Base-by-base conservation (phyloP, 2,113 vertebrate genomes). In the Sylvietta virens region DNA sequence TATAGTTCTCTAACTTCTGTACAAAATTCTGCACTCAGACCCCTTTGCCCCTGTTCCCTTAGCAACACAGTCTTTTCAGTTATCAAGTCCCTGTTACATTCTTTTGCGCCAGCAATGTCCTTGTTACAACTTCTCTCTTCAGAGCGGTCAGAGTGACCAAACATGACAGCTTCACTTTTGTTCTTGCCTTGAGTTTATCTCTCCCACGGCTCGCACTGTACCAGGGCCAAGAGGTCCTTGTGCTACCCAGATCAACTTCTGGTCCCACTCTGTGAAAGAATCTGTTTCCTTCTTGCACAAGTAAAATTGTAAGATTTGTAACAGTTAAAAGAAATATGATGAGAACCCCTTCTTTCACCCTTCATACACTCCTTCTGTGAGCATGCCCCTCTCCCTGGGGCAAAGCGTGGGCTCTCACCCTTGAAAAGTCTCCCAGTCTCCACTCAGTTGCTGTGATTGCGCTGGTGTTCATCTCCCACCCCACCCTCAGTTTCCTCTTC, bases 371-470 rank as follows among this genome's bases (percentile, higher is more conserved):
- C 22, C 17, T 61, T 39, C 40, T 39, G 8, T 57, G 22, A 92
- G 23, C 10, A 8, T 11, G 13, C 6, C 4, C 5, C 15, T 70
- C 19, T 70, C 9, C 9, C 17, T 48, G 26, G 24, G 12, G 18
- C 23, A 27, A 4, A 57, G 7, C 18, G 8, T 1, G 1, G 24
- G 10, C 9, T 8, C 9, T 60, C 13, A 35, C 7, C 19, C 37
- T 77, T 22, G 4, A 31, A 31, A 40, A 70, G 14, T 40, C 16
- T 40, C 18, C n/a, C 19, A 15, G 0, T 13, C 7, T 64, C 33
- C 42, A 31, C 10, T 50, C 33, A 51, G 14, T 20, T 23, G 6
- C 13, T 57, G 19, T 50, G n/a, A n/a, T 31, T 73, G 21, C 1
- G 1, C 8, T 48, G 13, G 2, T 73, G 9, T 48, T 85, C n/a